phyloP scores from a whole-genome alignment of 2,888 invertebrate species.

The Andrena dorsata region DNA sequence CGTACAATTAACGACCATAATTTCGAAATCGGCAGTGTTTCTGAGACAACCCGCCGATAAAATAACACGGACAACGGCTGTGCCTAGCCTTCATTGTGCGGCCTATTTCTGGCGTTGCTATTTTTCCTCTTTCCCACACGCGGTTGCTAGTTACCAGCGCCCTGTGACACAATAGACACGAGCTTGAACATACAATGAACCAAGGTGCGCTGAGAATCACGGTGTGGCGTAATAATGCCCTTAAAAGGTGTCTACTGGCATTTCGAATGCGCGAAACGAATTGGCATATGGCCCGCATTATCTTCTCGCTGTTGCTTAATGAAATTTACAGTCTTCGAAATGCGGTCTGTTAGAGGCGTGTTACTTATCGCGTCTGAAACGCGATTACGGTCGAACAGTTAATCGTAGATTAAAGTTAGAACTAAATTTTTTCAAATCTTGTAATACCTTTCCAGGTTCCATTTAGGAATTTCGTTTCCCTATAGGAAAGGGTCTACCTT shows the following conservation, averaged over 20 bases:
- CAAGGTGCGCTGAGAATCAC: constrained; percentile 7
- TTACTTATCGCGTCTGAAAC: not conserved
- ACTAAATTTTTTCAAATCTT: no score
- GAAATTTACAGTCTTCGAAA: constrained; percentile 31
- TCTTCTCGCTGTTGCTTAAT: constrained; percentile 23
- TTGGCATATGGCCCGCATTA: constrained; percentile 21
- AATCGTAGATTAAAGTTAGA: no score
- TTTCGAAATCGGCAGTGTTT: constrained; percentile 63
- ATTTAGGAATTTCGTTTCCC: no score
- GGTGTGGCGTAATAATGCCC: constrained; percentile 47
- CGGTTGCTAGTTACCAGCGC: constrained; percentile 28
- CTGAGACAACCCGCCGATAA: constrained; percentile 64
- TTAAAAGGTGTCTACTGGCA: constrained; percentile 46
- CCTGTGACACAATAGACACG: constrained; percentile 42
- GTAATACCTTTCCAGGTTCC: no score
- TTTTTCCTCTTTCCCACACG: constrained; percentile 59
- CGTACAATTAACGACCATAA: not conserved
- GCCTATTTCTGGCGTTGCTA: constrained; percentile 37
- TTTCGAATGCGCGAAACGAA: constrained; percentile 51
- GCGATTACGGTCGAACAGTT: not conserved
- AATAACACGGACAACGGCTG: constrained; percentile 61
- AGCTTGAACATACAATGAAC: constrained; percentile 18
- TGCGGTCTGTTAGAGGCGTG: not conserved
- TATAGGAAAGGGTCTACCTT: no score
- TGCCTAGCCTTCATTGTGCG: constrained; percentile 40